Evolutionary conservation across 1,140 invertebrate genomes (phyloP), one percentile per base, ranked within the genome.

Genomic region (Pseudomyrmex cubaensis): DNA sequence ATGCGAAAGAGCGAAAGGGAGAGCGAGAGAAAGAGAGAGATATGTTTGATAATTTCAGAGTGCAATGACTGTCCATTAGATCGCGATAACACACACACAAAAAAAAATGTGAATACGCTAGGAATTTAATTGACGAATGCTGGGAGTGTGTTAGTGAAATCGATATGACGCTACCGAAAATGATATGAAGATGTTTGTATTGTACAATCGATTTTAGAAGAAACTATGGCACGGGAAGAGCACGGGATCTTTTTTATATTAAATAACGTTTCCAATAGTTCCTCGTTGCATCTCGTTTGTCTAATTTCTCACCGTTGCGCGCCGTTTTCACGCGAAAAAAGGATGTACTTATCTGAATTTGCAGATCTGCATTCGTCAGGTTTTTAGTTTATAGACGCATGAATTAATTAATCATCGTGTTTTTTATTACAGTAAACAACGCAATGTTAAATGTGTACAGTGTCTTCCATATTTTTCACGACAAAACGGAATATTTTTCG

Each of bases 1-100:
- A 93, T 89, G 88, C 89, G 90, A 89, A 89, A 89, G 35, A 25
- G 25, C 25, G 25, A 25, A 25, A 25, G 25, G 25, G 82, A 91
- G 83, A 89, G 9, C 15, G 54, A 57, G 54, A 62, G 87, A 89
- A 86, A 88, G 64, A 87, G 82, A 92, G 85, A 92, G 88, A 91
- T 75, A 88, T 88, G 91, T 89, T 92, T 92, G 90, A 89, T 90
- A 91, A 91, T 87, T 91, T 91, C 92, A 91, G 91, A 89, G 93
- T 94, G 93, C 93, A 94, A 93, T 94, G 83, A 88, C 77, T 88
- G 82, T 8, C 70, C 84, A 70, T 84, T 86, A 61, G 85, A 86
- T 90, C 86, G 46, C 35, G 35, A 35, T 35, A 35, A 80, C 76
- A 86, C 76, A 86, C 64, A 85, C 84, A 78, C 75, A 86, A 75